Percentiles rank a stretch among this genome's conserved stretches.
Evolutionary conservation across 2,797 vertebrate genomes (phyloP).

Genomic region (Poeciliopsis turneri): DNA sequence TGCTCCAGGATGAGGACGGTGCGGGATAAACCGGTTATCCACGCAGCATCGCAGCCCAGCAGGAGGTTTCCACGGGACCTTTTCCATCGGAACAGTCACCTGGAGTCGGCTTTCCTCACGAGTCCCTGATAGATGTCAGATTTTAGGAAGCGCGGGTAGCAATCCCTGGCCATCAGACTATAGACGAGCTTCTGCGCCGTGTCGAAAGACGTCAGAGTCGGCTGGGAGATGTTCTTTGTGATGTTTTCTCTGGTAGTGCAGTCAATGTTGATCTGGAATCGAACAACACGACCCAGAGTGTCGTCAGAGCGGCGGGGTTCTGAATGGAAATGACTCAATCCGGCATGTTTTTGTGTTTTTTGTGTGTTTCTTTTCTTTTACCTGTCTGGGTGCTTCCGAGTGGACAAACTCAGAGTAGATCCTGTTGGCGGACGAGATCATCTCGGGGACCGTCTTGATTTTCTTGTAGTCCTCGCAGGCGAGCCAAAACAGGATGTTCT

Average conservation of each 20-base stretch:
- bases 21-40: conserved; percentile 63
- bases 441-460: conserved; percentile 84
- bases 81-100: conserved; percentile 74
- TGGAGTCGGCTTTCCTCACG: conserved; percentile 82
- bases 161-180: conserved; percentile 94
- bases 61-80: conserved; percentile 45
- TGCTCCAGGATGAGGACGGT: conserved; percentile 33
- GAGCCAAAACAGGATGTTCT: conserved; percentile 96
- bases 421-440: conserved; percentile 87
- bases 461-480: conserved; percentile 95
- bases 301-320: conserved; percentile 17
- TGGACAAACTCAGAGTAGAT: conserved; percentile 95
- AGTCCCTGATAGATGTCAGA: conserved; percentile 91
- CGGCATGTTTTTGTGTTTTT: not conserved
- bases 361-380: conserved; percentile 52
- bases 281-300: conserved; percentile 38
- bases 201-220: conserved; percentile 91
- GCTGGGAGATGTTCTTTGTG: conserved; percentile 88
- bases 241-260: conserved; percentile 90
- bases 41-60: conserved; percentile 47
- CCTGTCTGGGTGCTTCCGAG: conserved; percentile 92
- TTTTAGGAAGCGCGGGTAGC: conserved; percentile 93
- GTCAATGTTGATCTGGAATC: conserved; percentile 94
- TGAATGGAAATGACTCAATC: not conserved
- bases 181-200: conserved; percentile 91